A percentile compares a stretch with the other conserved stretches of the same genome.
Evolutionary conservation across 1,140 invertebrate genomes (phyloP).

Genomic region (Pseudomyrmex cubaensis): DNA sequence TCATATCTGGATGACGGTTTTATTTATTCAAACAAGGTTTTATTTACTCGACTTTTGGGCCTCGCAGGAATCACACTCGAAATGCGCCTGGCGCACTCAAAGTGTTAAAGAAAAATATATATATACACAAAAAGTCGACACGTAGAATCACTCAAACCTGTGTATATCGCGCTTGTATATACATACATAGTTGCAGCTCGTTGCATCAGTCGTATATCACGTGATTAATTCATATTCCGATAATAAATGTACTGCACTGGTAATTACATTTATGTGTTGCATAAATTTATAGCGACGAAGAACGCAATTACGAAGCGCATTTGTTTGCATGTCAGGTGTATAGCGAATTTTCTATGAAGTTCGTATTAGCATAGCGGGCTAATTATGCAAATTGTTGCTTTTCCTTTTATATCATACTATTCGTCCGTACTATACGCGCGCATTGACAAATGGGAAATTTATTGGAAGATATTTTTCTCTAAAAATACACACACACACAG

Average conservation of each 20-base stretch:
- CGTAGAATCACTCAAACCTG: neutral
- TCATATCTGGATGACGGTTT: too few relatives aligned
- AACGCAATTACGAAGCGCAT: constrained; percentile 35
- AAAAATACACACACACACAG: neutral
- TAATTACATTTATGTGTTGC: constrained; percentile 17
- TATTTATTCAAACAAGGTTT: too few relatives aligned
- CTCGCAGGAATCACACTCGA: too few relatives aligned
- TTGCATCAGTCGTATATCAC: constrained; percentile 1
- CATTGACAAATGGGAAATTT: neutral
- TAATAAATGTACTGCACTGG: constrained; percentile 6
- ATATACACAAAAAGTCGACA: neutral
- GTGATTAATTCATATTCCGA: constrained; percentile 36
- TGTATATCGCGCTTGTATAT: neutral
- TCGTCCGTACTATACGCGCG: neutral
- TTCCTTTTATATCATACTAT: constrained; percentile 20
- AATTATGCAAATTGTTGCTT: constrained; percentile 31
- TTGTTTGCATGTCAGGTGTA: constrained; percentile 7
- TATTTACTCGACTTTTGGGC: too few relatives aligned
- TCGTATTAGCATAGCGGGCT: neutral
- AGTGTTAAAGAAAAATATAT: neutral
- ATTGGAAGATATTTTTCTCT: neutral
- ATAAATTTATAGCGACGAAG: constrained; percentile 29
- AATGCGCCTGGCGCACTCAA: too few relatives aligned
- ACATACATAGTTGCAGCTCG: neutral
- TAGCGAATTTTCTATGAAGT: constrained; percentile 26